A percentile compares a stretch with the other conserved stretches of the same genome.
These are phyloP conservation scores for Corynorhinus townsendii DNA, from an alignment of 2,113 vertebrate genomes.

Conservation along the genomic window DNA sequence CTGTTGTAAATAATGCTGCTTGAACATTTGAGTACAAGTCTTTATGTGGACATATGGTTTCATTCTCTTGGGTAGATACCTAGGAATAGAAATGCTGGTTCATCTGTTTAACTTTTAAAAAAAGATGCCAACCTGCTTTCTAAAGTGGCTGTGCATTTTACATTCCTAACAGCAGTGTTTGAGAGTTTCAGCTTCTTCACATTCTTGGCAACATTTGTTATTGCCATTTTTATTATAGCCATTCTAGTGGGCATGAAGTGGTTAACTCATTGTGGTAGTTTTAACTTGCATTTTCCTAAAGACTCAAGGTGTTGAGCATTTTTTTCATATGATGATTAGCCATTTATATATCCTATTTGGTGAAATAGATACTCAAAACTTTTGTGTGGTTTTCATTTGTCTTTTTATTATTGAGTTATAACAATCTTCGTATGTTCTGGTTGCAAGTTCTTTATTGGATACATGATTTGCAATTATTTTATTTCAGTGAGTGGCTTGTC, in stretches of 20 bases:
- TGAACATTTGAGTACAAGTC: conserved; percentile 17
- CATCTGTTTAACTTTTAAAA: background rate
- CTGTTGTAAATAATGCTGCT: background rate
- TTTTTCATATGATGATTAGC: background rate
- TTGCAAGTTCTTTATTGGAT: background rate
- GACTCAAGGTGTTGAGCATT: background rate
- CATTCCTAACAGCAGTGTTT: background rate
- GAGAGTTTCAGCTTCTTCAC: background rate
- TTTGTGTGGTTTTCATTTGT: background rate
- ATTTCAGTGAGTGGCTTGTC: background rate
- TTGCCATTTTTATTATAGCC: background rate
- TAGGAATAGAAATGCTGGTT: conserved; percentile 6
- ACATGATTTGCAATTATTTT: background rate
- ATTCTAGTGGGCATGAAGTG: background rate
- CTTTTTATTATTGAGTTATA: background rate
- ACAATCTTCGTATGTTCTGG: background rate
- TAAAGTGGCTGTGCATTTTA: background rate
- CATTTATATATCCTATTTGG: background rate
- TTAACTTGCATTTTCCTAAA: conserved; percentile 9
- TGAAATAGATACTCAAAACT: background rate
- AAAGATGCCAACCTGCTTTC: background rate
- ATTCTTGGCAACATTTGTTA: background rate
- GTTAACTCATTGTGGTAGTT: background rate
- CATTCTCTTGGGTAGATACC: background rate
- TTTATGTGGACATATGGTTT: background rate